Evolutionary conservation across 2,888 invertebrate species (phyloP).

Genomic region (Lochmaea crataegi): DNA sequence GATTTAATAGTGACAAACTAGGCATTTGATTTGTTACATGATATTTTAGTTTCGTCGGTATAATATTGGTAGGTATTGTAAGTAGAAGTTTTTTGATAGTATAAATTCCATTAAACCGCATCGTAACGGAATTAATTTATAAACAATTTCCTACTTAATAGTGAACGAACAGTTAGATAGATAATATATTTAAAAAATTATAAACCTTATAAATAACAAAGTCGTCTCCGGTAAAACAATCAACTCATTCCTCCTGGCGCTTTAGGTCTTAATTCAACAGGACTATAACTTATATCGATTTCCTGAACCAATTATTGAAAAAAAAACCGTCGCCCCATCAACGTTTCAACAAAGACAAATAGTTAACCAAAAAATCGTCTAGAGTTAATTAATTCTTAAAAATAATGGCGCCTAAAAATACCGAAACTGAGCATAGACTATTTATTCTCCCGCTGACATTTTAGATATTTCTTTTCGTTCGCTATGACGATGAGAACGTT

Average conservation of each 20-base stretch:
- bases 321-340: slow-evolving; percentile 30
- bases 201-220: slow-evolving; percentile 15
- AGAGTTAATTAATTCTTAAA: slow-evolving; percentile 42
- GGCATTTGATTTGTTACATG: too few relatives aligned
- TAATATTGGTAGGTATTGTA: background rate
- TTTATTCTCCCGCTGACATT: slow-evolving; percentile 39
- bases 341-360: slow-evolving; percentile 41
- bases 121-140: slow-evolving; percentile 11
- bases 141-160: slow-evolving; percentile 32
- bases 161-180: slow-evolving; percentile 25
- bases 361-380: slow-evolving; percentile 30
- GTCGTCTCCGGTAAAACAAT: slow-evolving; percentile 30
- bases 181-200: slow-evolving; percentile 10
- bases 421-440: slow-evolving; percentile 30
- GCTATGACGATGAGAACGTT: slow-evolving; percentile 28
- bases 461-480: slow-evolving; percentile 34
- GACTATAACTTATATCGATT: slow-evolving; percentile 29
- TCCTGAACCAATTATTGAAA: slow-evolving; percentile 38
- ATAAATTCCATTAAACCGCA: background rate
- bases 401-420: slow-evolving; percentile 44
- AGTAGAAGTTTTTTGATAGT: background rate
- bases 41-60: too few relatives aligned
- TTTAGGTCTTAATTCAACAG: slow-evolving; percentile 20
- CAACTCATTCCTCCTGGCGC: slow-evolving; percentile 2
- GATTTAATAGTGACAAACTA: too few relatives aligned